These are phyloP conservation scores for Myotis lucifugus DNA, from an alignment of 2,113 vertebrate genomes.

Conservation along the genomic window DNA sequence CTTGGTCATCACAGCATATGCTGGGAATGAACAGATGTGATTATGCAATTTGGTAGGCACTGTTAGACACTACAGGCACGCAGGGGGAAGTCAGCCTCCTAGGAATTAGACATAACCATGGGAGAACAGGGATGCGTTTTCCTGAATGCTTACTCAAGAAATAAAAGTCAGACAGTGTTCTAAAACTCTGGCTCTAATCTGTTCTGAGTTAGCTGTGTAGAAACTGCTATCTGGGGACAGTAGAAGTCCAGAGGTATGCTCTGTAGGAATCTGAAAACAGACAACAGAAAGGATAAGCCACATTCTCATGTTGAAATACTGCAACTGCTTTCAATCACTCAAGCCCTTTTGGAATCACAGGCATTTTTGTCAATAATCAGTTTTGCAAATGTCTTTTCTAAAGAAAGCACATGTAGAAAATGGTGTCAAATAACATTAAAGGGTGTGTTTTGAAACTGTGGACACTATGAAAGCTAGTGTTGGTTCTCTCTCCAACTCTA, in stretches of 20 bases:
- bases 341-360: conserved; percentile 52
- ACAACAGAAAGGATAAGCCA: not conserved
- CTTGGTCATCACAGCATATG: not conserved
- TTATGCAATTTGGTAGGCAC: not conserved
- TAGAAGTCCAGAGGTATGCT: not conserved
- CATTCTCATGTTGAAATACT: not conserved
- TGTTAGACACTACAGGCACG: not conserved
- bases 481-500: conserved; percentile 30
- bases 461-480: not conserved
- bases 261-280: not conserved
- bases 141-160: not conserved
- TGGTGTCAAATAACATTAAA: conserved; percentile 56
- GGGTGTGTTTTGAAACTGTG: conserved; percentile 47
- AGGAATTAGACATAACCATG: not conserved
- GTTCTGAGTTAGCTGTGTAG: conserved; percentile 15
- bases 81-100: not conserved
- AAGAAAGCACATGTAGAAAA: conserved; percentile 63
- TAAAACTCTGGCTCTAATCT: not conserved
- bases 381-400: conserved; percentile 63
- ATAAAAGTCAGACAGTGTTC: not conserved
- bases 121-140: not conserved
- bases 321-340: conserved; percentile 71
- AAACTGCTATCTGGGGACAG: not conserved
- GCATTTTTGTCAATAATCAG: conserved; percentile 54
- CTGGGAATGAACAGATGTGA: not conserved